A percentile compares a stretch with the other conserved stretches of the same genome.
Conservation (phyloP, 2,797 vertebrate species). For the Philypnodon macrostomus region DNA sequence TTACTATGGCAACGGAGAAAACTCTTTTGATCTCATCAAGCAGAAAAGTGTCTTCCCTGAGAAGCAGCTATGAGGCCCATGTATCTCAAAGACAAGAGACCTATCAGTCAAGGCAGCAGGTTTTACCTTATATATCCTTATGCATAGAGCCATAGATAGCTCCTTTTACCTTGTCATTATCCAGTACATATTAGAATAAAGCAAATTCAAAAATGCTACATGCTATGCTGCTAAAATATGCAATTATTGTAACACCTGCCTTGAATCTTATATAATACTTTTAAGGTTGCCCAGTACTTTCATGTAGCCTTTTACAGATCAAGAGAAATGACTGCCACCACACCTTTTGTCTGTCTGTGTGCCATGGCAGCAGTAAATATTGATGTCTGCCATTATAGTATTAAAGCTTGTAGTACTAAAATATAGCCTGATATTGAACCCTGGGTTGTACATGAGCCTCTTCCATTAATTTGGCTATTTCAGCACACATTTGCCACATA, state of each 20-base stretch:
- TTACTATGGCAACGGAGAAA: constrained; percentile 57
- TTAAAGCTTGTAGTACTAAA: constrained; percentile 55
- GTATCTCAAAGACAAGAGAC: constrained; percentile 56
- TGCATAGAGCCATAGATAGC: constrained; percentile 26
- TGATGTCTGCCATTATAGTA: constrained; percentile 46
- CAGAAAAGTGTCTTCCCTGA: constrained; percentile 54
- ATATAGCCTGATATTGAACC: constrained; percentile 60
- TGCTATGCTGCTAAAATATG: no score
- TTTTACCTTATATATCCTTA: constrained; percentile 70
- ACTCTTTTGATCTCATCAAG: constrained; percentile 51
- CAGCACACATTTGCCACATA: constrained; percentile 57
- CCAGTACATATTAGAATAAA: no score
- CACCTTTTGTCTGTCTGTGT: constrained; percentile 14
- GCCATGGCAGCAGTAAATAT: constrained; percentile 71
- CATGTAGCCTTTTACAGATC: no score
- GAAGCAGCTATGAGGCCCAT: constrained; percentile 46
- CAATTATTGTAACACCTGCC: no score
- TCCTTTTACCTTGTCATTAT: constrained; percentile 7
- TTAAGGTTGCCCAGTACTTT: no score
- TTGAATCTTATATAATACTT: no score
- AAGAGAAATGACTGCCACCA: no score
- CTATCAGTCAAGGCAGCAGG: constrained; percentile 52
- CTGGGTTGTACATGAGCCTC: constrained; percentile 62
- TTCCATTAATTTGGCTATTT: constrained; percentile 74
- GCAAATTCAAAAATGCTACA: no score